A percentile compares a stretch with the other conserved stretches of the same genome.
Evolutionary conservation across 2,113 vertebrate genomes (phyloP).

Genomic region (Zosterops borbonicus): DNA sequence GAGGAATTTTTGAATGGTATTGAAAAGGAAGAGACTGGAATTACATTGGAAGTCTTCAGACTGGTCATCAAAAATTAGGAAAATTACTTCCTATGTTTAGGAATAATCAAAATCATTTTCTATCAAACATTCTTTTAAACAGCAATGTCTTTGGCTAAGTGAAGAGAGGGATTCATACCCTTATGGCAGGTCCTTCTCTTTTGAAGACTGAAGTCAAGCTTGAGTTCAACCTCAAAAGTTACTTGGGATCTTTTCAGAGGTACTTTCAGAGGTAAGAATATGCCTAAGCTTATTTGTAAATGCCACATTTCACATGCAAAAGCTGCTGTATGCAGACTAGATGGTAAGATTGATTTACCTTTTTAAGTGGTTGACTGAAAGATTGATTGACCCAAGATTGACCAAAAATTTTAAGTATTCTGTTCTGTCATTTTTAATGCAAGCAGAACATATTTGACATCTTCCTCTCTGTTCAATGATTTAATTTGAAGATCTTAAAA

Average conservation of each 20-base stretch:
- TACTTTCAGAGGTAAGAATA: background rate
- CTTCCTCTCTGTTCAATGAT: background rate
- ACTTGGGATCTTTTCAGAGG: background rate
- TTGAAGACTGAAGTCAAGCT: background rate
- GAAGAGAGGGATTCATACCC: background rate
- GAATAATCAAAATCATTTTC: background rate
- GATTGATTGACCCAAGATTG: background rate
- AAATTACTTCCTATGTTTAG: background rate
- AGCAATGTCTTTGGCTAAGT: background rate
- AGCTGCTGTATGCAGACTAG: background rate
- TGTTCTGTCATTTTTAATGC: background rate
- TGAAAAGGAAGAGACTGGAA: background rate
- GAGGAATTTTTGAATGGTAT: background rate
- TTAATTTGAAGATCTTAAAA: background rate
- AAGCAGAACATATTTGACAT: background rate
- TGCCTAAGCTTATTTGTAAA: background rate
- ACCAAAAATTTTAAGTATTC: background rate
- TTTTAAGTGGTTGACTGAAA: background rate
- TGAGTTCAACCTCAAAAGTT: background rate
- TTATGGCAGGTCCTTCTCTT: background rate
- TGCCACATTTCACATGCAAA: fast-evolving
- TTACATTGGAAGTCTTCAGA: background rate
- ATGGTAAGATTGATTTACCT: background rate
- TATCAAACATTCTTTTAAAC: background rate
- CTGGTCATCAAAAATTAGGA: background rate